These are phyloP conservation scores for Polylopha cassiicola DNA, from an alignment of 2,888 invertebrate genomes.

Conservation along the genomic window DNA sequence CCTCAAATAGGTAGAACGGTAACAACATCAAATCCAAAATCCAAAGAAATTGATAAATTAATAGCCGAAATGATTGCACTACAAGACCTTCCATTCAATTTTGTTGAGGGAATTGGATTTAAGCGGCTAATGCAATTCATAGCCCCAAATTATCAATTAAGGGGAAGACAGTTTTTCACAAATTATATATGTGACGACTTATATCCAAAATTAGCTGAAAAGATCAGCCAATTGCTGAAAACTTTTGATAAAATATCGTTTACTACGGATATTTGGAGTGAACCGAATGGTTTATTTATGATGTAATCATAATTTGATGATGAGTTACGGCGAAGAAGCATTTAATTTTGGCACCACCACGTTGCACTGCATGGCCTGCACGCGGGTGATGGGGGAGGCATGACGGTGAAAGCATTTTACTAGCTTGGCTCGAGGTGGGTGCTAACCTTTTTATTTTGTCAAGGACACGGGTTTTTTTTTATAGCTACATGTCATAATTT, in stretches of 20 bases:
- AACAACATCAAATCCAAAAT: conserved; percentile 28
- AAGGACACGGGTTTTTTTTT: no score
- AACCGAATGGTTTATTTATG: no score
- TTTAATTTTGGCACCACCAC: no score
- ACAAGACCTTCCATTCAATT: conserved; percentile 30
- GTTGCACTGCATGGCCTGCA: no score
- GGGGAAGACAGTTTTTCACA: conserved; percentile 28
- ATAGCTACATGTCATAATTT: no score
- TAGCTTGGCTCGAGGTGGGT: no score
- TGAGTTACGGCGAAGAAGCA: no score
- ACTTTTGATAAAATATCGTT: conserved; percentile 30
- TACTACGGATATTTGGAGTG: conserved; percentile 29
- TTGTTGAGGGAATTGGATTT: conserved; percentile 30
- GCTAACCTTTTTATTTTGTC: no score
- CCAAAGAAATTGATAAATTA: conserved; percentile 26
- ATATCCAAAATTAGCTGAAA: conserved; percentile 25
- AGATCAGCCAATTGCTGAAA: conserved; percentile 26
- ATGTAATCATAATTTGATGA: no score
- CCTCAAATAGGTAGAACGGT: no score
- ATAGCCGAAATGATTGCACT: conserved; percentile 32
- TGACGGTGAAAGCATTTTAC: no score
- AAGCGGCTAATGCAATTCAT: conserved; percentile 21
- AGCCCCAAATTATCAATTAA: conserved; percentile 29
- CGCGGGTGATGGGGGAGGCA: no score
- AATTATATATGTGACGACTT: conserved; percentile 25